Conservation (phyloP, 2,797 vertebrate genomes). For the Malurus splendens region DNA sequence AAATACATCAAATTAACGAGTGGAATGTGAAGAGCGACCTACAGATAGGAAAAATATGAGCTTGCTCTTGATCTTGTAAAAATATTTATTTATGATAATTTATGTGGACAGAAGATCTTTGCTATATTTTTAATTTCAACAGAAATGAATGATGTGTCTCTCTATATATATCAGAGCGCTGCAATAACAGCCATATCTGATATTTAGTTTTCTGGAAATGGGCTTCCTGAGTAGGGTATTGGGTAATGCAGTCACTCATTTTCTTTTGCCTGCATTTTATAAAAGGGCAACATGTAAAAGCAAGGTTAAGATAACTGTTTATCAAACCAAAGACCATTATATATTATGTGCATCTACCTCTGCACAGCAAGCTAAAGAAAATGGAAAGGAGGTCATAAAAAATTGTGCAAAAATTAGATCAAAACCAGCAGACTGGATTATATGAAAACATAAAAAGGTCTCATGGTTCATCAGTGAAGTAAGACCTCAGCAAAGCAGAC, state of each 20-base stretch:
- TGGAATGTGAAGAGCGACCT: background rate
- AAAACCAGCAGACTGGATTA: background rate
- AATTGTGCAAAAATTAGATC: background rate
- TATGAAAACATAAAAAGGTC: background rate
- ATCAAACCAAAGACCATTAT: background rate
- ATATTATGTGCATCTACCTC: background rate
- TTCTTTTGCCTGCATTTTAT: background rate
- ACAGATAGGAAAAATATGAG: background rate
- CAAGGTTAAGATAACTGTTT: background rate
- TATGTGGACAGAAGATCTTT: background rate
- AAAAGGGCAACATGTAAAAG: background rate
- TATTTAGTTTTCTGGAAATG: background rate
- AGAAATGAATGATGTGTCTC: background rate
- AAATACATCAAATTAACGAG: background rate
- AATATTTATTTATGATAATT: slow-evolving; percentile 18
- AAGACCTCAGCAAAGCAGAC: background rate
- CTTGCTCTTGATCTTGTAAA: background rate
- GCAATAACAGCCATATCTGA: background rate
- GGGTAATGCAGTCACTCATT: background rate
- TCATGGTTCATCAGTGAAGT: background rate
- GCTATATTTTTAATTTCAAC: background rate
- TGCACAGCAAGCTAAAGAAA: background rate
- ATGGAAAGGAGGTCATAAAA: background rate
- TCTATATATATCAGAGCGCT: background rate
- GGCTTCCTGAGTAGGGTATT: background rate